Conservation (phyloP, 2,888 invertebrate species). For the Ornithoptera alexandrae region DNA sequence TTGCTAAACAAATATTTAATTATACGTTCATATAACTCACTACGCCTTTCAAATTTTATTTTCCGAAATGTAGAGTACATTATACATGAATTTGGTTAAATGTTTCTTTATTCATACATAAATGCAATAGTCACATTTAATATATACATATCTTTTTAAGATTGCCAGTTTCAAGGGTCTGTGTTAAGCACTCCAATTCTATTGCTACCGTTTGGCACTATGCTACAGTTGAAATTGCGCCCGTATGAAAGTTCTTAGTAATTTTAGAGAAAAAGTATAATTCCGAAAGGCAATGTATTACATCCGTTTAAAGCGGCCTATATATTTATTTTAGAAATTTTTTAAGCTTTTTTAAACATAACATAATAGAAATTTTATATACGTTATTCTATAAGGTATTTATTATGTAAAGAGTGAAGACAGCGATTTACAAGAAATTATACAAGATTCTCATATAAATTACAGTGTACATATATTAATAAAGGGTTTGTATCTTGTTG, state of each 20-base stretch:
- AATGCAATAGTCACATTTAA: not conserved
- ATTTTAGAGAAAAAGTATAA: conserved; percentile 21
- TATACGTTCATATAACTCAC: too few species aligned
- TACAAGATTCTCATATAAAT: too few species aligned
- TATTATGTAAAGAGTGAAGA: too few species aligned
- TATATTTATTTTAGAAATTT: not conserved
- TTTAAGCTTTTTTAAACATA: not conserved
- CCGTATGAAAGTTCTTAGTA: conserved; percentile 17
- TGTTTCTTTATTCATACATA: not conserved
- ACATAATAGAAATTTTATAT: not conserved
- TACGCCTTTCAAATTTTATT: too few species aligned
- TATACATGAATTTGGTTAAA: not conserved
- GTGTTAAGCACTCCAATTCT: conserved; percentile 20
- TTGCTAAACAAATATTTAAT: too few species aligned
- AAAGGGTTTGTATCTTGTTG: too few species aligned
- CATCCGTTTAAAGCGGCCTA: conserved; percentile 8
- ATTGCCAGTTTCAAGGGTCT: conserved; percentile 7
- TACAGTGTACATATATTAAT: too few species aligned
- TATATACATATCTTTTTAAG: not conserved
- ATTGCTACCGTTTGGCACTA: conserved; percentile 22
- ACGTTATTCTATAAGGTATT: too few species aligned
- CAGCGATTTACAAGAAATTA: too few species aligned
- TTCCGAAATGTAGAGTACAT: too few species aligned
- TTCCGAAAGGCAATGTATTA: conserved; percentile 17
- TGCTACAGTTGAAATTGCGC: conserved; percentile 23